phyloP scores from a whole-genome alignment of 2,888 invertebrate species.

The Phengaris arion region DNA sequence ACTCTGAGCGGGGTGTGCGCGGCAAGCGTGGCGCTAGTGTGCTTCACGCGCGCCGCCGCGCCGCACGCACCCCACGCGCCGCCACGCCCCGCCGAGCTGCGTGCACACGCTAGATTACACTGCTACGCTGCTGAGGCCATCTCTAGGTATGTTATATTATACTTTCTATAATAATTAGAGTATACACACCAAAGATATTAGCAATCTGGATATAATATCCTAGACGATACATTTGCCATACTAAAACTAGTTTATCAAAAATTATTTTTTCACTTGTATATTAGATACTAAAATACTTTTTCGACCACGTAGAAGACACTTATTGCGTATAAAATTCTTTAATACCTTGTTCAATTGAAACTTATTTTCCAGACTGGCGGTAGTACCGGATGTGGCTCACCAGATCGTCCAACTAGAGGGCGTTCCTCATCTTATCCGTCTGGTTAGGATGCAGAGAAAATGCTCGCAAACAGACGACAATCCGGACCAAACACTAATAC shows the following conservation, averaged over 20 bases:
- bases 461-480: conserved; percentile 58
- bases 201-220: too few species aligned
- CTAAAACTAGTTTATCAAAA: too few species aligned
- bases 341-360: neutral
- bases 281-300: too few species aligned
- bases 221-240: too few species aligned
- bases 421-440: conserved; percentile 81
- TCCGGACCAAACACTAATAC: conserved; percentile 70
- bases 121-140: conserved; percentile 91
- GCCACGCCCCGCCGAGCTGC: conserved; percentile 76
- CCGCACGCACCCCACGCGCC: conserved; percentile 61
- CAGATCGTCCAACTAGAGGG: conserved; percentile 86
- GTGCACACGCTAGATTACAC: conserved; percentile 86
- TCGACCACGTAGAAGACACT: too few species aligned
- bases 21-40: conserved; percentile 83
- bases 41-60: conserved; percentile 81
- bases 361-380: conserved; percentile 77
- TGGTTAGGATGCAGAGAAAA: conserved; percentile 81
- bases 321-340: too few species aligned
- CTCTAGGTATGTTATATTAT: conserved; percentile 77
- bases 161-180: neutral
- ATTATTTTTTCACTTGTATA: too few species aligned
- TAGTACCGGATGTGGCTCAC: conserved; percentile 82
- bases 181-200: too few species aligned
- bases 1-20: conserved; percentile 79